These are phyloP conservation scores for Lydus trimaculatus DNA, from an alignment of 2,888 invertebrate species.

Conservation along the genomic window DNA sequence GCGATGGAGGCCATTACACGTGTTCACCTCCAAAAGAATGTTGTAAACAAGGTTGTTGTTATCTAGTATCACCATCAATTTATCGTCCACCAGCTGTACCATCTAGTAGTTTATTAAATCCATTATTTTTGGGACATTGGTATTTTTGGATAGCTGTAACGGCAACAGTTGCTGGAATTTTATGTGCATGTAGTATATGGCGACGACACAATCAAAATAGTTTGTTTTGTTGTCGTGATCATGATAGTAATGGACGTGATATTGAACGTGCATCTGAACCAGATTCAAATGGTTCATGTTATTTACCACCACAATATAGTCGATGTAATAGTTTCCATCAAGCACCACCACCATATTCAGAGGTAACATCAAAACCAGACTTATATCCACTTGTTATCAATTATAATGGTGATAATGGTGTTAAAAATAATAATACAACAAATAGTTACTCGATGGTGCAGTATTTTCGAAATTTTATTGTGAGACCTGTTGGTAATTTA, in stretches of 20 bases:
- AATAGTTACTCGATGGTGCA: constrained; percentile 86
- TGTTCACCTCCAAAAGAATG: constrained; percentile 80
- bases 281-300: constrained; percentile 80
- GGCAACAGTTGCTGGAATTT: constrained; percentile 72
- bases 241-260: constrained; percentile 61
- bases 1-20: constrained; percentile 68
- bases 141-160: constrained; percentile 67
- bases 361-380: constrained; percentile 87
- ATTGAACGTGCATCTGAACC: constrained; percentile 74
- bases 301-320: constrained; percentile 84
- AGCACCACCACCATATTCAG: constrained; percentile 84
- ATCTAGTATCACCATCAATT: constrained; percentile 46
- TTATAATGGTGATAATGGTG: constrained; percentile 73
- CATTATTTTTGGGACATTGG: constrained; percentile 75
- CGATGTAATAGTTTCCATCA: constrained; percentile 85
- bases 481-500: constrained; percentile 70
- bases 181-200: constrained; percentile 75
- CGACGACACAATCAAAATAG: constrained; percentile 62
- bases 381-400: constrained; percentile 85
- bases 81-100: constrained; percentile 62
- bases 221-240: constrained; percentile 54
- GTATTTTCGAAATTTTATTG: constrained; percentile 81
- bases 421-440: constrained; percentile 69
- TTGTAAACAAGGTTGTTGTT: constrained; percentile 71
- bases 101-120: constrained; percentile 66